Evolutionary conservation across 2,113 vertebrate genomes (phyloP), one percentile per base, ranked within the genome.

Genomic region (Rhinoderma darwinii): DNA sequence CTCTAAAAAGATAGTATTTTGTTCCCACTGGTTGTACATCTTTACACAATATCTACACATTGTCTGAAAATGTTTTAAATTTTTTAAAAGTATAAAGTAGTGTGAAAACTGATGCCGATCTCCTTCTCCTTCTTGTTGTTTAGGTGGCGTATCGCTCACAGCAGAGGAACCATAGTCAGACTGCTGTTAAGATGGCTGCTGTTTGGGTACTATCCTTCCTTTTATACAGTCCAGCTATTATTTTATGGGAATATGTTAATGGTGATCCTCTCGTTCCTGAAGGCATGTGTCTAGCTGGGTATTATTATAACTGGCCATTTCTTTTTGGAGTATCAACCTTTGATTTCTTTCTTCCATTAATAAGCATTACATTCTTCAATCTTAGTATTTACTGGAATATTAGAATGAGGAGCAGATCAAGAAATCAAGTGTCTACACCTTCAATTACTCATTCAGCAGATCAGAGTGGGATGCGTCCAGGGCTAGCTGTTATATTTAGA

Each of bases 301-400:
- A 95, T 89, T 96, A 96, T 54, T 93, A 93, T 91, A 96, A 92
- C 39, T 96, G 95, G 95, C 95, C 96, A 90, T 95, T 96, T 88
- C 92, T 95, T 83, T 91, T 95, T 74, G 92, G 92, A 17, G 94
- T 94, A 0, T 96, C 95, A 14, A 95, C 92, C 73, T 95, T 96
- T 12, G 95, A 95, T 90, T 96, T 96, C 90, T 95, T 95, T 90
- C 91, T 93, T 1, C 95, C 95, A 0, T 94, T 96, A 56, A 90
- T 96, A 88, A 94, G 94, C 0, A 95, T 96, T 91, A 90, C 93
- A 83, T 95, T 93, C 90, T 95, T 96, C 89, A 96, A 96, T 90
- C 90, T 96, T 56, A 94, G 94, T 92, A 96, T 96, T 88, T 96
- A 96, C 91, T 90, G 95, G 87, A 96, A 95, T 91, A 95, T 96